These are phyloP conservation scores for Caenorhabditis sp. DNA, from an alignment of 2,888 invertebrate species.

Conservation along the genomic window DNA sequence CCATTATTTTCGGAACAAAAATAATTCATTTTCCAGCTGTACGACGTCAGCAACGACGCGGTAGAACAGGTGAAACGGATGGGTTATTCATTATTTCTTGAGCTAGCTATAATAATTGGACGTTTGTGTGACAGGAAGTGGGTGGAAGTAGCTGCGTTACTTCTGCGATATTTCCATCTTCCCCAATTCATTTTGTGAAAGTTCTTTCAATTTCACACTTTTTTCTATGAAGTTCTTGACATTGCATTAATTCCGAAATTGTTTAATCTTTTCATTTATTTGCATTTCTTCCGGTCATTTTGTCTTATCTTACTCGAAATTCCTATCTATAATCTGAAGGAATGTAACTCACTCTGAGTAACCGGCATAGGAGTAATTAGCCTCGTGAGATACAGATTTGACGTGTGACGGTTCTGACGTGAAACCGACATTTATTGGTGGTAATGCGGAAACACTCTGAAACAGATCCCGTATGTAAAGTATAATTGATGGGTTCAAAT, in stretches of 20 bases:
- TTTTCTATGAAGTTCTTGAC: neutral
- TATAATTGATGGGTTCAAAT: neutral
- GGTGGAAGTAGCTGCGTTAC: neutral
- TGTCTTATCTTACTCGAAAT: neutral
- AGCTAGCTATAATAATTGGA: slow-evolving; percentile 2
- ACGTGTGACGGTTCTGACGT: slow-evolving; percentile 54
- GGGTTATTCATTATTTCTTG: slow-evolving; percentile 13
- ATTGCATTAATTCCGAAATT: neutral
- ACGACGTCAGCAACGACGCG: slow-evolving; percentile 4
- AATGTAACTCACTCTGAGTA: slow-evolving; percentile 46
- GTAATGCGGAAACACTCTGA: slow-evolving; percentile 63
- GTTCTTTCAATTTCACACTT: neutral
- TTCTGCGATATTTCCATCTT: too few species aligned
- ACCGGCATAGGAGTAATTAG: slow-evolving; percentile 53
- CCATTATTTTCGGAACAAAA: neutral
- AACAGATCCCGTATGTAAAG: neutral
- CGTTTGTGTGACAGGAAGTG: neutral
- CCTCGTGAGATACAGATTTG: slow-evolving; percentile 66
- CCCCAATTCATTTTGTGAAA: too few species aligned
- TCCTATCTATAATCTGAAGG: neutral
- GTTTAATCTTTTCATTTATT: neutral
- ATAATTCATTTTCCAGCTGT: slow-evolving; percentile 4
- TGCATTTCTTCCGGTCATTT: neutral
- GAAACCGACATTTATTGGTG: slow-evolving; percentile 52
- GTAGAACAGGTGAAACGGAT: slow-evolving; percentile 1